These are phyloP conservation scores for Pitta sordida DNA, from an alignment of 2,113 vertebrate species.

Conservation along the genomic window DNA sequence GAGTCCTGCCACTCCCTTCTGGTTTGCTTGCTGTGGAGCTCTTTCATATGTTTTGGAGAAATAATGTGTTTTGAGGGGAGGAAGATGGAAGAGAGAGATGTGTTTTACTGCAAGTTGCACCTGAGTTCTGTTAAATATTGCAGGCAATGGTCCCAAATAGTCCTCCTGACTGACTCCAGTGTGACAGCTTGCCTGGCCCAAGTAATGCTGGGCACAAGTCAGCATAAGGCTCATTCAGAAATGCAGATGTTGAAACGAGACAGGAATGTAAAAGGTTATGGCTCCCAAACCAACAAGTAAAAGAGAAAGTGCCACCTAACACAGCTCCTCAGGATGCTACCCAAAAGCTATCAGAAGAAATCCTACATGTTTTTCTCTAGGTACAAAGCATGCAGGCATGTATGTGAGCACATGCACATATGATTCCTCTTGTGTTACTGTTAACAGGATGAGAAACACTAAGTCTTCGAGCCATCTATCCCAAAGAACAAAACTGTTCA, in stretches of 20 bases:
- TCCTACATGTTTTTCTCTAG: not conserved
- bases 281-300: not conserved
- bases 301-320: not conserved
- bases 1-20: not conserved
- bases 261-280: not conserved
- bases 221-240: not conserved
- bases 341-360: not conserved
- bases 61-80: not conserved
- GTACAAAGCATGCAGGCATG: not conserved
- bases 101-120: not conserved
- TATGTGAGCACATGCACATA: not conserved
- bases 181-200: not conserved
- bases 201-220: not conserved
- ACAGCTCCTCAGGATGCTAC: not conserved
- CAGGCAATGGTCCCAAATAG: rapidly evolving
- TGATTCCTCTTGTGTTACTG: not conserved
- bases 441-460: not conserved
- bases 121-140: not conserved
- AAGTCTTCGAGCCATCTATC: not conserved
- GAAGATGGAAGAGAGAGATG: not conserved
- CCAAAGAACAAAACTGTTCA: not conserved
- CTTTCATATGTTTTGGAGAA: not conserved
- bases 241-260: not conserved
- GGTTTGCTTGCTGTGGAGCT: not conserved
- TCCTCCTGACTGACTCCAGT: not conserved